A percentile compares a stretch with the other conserved stretches of the same genome.
Evolutionary conservation across 2,113 vertebrate genomes (phyloP).

Genomic region (Morone chrysops): DNA sequence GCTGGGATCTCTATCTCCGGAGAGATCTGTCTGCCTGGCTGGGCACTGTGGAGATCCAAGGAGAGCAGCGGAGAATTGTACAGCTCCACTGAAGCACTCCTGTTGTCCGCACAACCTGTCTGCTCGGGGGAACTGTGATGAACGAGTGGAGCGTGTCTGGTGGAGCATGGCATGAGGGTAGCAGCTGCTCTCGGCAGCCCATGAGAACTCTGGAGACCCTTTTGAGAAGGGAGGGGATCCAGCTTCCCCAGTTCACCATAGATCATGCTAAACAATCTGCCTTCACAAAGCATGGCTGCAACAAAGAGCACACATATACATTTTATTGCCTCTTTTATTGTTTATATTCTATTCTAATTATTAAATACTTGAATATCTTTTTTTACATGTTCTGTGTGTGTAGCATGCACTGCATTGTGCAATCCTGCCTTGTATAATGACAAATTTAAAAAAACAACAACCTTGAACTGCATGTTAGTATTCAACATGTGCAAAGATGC

Average conservation of each 20-base stretch:
- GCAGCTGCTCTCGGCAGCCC: conserved; percentile 71
- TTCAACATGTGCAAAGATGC: background rate
- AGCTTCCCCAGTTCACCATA: conserved; percentile 76
- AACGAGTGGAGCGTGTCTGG: conserved; percentile 26
- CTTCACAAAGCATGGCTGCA: conserved; percentile 93
- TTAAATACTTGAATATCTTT: background rate
- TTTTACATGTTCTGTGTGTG: background rate
- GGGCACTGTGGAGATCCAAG: conserved; percentile 16
- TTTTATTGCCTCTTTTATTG: background rate
- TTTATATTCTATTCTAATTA: background rate
- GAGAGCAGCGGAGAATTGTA: conserved; percentile 50
- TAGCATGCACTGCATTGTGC: background rate
- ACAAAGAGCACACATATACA: conserved; percentile 23
- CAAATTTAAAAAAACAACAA: too few species aligned
- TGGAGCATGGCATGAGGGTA: conserved; percentile 42
- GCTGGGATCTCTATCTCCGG: conserved; percentile 77
- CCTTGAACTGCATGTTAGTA: background rate
- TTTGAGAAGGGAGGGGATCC: conserved; percentile 31
- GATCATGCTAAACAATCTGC: conserved; percentile 87
- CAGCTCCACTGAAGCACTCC: conserved; percentile 4
- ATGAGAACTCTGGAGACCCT: conserved; percentile 3
- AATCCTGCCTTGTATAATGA: background rate
- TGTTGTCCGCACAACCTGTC: conserved; percentile 62
- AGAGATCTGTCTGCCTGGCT: conserved; percentile 72
- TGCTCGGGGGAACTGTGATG: conserved; percentile 71